Conservation (phyloP, 2,888 invertebrate genomes). For the Polyommatus iphigenia region DNA sequence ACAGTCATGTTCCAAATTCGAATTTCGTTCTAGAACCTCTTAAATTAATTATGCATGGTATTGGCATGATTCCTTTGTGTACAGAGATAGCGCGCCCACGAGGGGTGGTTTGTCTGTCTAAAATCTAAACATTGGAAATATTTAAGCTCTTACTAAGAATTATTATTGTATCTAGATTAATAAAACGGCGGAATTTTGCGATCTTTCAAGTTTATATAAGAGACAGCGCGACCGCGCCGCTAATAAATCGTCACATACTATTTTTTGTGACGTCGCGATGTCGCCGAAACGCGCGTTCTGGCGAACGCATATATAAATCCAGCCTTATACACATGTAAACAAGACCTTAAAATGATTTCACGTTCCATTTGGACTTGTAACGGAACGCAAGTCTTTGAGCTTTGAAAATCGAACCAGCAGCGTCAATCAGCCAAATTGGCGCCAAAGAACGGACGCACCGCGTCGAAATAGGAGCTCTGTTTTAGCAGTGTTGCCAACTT, state of each 20-base stretch:
- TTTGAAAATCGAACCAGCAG: constrained; percentile 68
- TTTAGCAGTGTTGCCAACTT: constrained; percentile 51
- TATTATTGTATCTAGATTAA: too few species aligned
- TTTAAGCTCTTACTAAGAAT: too few species aligned
- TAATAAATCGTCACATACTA: too few species aligned
- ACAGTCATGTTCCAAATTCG: background rate
- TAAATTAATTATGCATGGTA: constrained; percentile 14
- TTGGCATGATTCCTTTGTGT: constrained; percentile 7
- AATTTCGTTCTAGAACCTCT: constrained; percentile 13
- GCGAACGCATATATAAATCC: too few species aligned
- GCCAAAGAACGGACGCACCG: constrained; percentile 61
- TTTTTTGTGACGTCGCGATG: too few species aligned
- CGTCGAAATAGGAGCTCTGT: constrained; percentile 57
- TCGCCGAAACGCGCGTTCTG: too few species aligned
- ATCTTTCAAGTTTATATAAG: too few species aligned
- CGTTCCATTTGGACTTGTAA: constrained; percentile 53
- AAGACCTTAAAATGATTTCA: constrained; percentile 42
- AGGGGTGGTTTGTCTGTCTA: constrained; percentile 2
- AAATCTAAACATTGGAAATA: background rate
- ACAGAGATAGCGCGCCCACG: background rate
- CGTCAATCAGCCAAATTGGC: constrained; percentile 78
- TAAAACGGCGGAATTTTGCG: too few species aligned
- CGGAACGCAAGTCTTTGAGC: constrained; percentile 66
- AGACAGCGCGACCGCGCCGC: too few species aligned
- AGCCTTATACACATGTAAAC: constrained; percentile 30